Evolutionary conservation across 2,888 invertebrate species (phyloP), one percentile per base, ranked within the genome.

Genomic region (Sylvicola cinctus): DNA sequence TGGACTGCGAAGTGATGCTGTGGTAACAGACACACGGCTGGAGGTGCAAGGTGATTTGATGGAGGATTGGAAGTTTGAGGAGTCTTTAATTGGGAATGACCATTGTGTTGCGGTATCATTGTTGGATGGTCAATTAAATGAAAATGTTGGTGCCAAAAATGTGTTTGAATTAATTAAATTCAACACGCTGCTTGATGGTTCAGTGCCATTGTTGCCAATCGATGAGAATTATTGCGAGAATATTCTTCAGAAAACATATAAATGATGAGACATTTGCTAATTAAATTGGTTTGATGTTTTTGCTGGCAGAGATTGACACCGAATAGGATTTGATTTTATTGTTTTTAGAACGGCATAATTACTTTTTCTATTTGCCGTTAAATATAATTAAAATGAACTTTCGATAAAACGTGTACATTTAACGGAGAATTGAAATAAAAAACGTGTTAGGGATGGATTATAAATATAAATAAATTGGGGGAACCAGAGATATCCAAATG

Each of bases 91-190:
- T 30, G 74, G 83, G 54, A 61, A 69, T 0, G 61, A 68, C 35
- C 84, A 91, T 57, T 74, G 78, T 49, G 77, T 80, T 14, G 73
- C 81, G 14, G 78, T 88, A 16, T 79, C 84, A 12, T 51, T 69
- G 36, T 54, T 58, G 45, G 46, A 56, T 46, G 44, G 48, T 41
- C 34, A 40, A 27, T 49, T 51, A 7, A 42, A 44, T 14, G 42
- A 39, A 34, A 38, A 43, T 23, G 39, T 46, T 31, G 36, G 25
- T 32, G 33, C 29, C 12, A 39, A 40, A 23, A 44, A 42, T 31
- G 44, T 51, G 16, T 83, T 72, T 52, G 52, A 57, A 36, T 54
- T 62, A 41, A 45, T 84, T 16, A 55, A 52, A 25, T 71, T 72
- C 51, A 56, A 66, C 34, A 65, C 74, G 36, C 52, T 84, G 29